These are phyloP conservation scores for Barypeithes pellucidus DNA, from an alignment of 2,888 invertebrate species.

Conservation along the genomic window DNA sequence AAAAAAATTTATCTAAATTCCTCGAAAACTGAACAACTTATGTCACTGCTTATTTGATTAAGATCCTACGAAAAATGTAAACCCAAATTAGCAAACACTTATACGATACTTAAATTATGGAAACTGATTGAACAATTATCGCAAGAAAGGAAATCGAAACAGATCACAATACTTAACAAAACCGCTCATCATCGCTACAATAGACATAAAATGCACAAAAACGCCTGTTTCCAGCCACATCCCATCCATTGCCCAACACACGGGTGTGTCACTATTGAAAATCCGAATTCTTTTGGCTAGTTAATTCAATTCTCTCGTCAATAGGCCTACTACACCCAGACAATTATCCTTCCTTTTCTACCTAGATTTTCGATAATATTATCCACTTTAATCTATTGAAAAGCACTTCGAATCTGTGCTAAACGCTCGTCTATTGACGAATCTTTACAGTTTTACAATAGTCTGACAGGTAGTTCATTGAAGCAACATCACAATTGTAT, in stretches of 20 bases:
- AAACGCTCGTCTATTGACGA: slow-evolving; percentile 27
- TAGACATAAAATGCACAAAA: slow-evolving; percentile 39
- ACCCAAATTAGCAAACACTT: no score
- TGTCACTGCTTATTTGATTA: no score
- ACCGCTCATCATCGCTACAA: slow-evolving; percentile 32
- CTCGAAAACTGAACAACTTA: no score
- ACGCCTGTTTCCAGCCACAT: slow-evolving; percentile 40
- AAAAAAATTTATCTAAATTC: no score
- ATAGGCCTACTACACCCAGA: slow-evolving; percentile 47
- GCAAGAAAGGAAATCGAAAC: slow-evolving; percentile 16
- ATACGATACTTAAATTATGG: no score
- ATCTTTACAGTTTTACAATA: slow-evolving; percentile 29
- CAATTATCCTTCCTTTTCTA: slow-evolving; percentile 41
- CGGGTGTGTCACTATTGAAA: slow-evolving; percentile 43
- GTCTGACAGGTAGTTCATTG: slow-evolving; percentile 29
- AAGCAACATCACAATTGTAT: slow-evolving; percentile 1
- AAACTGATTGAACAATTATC: neutral
- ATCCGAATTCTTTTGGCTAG: slow-evolving; percentile 26
- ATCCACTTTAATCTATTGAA: slow-evolving; percentile 31
- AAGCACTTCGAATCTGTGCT: slow-evolving; percentile 38
- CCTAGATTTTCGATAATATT: slow-evolving; percentile 45
- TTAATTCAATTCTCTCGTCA: slow-evolving; percentile 32
- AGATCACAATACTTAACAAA: slow-evolving; percentile 23
- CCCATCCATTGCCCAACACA: slow-evolving; percentile 41
- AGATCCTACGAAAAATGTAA: no score